Evolutionary conservation across 2,113 vertebrate genomes (phyloP).

Genomic region (Pelvicachromis taeniatus): DNA sequence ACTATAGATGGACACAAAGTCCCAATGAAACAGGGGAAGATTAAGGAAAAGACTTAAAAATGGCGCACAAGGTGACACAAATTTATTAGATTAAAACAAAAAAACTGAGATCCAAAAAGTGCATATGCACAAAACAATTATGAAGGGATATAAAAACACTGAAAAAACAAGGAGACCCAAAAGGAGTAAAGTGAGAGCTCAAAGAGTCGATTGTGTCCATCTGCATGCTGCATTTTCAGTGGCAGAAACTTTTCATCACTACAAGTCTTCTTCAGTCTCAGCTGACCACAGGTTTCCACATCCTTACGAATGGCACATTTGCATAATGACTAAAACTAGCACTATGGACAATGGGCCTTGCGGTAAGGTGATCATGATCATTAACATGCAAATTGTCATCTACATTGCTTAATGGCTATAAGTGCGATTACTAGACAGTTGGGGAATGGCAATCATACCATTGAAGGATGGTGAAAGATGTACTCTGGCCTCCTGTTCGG

Average conservation of each 20-base stretch:
- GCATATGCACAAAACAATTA: neutral
- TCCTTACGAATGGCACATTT: neutral
- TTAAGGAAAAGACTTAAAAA: neutral
- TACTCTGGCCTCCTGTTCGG: neutral
- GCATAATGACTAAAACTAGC: neutral
- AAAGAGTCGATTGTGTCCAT: neutral
- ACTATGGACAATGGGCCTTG: neutral
- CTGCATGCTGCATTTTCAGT: neutral
- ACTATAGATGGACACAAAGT: neutral
- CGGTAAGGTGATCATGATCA: neutral
- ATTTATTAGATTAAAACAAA: neutral
- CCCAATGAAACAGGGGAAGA: neutral
- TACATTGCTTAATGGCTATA: neutral
- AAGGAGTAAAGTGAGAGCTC: neutral
- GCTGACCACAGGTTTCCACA: neutral
- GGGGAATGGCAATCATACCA: neutral
- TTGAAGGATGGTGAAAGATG: neutral
- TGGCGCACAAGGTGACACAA: neutral
- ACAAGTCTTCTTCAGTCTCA: neutral
- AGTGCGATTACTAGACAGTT: neutral
- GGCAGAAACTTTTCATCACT: neutral
- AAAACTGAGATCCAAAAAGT: neutral
- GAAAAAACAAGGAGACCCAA: neutral
- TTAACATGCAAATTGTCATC: neutral
- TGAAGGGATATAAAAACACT: neutral